A percentile compares a stretch with the other conserved stretches of the same genome.
These are phyloP conservation scores for Pristiophorus japonicus DNA, from an alignment of 2,113 vertebrate genomes.

Conservation along the genomic window DNA sequence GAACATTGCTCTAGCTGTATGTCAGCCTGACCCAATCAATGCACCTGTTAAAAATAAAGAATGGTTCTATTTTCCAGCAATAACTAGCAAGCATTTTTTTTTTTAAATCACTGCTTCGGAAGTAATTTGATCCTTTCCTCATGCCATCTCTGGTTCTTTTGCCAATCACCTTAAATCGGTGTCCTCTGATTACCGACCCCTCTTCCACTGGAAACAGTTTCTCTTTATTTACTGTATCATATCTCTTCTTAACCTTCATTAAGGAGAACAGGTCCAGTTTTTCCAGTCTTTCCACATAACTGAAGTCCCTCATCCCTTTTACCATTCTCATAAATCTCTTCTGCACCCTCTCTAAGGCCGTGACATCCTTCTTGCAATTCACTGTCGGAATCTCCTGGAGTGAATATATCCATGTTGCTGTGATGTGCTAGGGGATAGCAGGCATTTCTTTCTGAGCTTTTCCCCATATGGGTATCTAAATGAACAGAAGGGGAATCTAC, in stretches of 20 bases:
- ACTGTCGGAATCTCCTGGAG: not conserved
- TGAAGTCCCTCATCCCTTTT: not conserved
- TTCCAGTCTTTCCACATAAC: not conserved
- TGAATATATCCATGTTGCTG: not conserved
- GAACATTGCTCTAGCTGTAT: not conserved
- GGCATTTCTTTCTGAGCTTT: not conserved
- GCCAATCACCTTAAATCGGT: not conserved
- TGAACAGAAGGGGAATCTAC: not conserved
- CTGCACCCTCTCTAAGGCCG: not conserved
- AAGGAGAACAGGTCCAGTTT: not conserved
- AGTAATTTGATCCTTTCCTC: not conserved
- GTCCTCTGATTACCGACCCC: not conserved
- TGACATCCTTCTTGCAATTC: not conserved
- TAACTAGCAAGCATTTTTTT: not conserved
- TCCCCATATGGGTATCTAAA: not conserved
- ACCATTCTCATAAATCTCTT: not conserved
- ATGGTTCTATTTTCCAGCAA: not conserved
- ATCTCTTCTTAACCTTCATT: not conserved
- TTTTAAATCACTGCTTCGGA: not conserved
- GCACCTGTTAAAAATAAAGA: not conserved
- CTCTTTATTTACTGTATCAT: not conserved
- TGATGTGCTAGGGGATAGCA: not conserved
- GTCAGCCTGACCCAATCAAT: not conserved
- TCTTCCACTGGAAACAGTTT: not conserved
- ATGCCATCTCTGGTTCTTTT: not conserved